Base-by-base conservation (phyloP, 2,113 vertebrate genomes). In the Felis chaus region DNA sequence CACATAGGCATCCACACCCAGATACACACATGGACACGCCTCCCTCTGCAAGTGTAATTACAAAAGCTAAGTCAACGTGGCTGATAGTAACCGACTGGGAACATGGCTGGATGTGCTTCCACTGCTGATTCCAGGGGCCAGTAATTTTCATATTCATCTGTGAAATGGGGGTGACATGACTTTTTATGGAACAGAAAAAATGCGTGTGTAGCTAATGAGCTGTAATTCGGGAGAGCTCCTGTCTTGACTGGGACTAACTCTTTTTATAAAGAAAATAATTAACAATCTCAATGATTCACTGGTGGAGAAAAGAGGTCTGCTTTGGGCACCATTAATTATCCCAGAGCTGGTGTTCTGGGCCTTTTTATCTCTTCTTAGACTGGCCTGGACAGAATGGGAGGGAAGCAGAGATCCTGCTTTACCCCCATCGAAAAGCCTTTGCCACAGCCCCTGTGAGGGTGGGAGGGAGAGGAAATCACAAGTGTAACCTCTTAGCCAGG, bases 221-320 rank as follows among this genome's bases (percentile, higher is more conserved):
- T 98, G 61, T 98, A 97, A 98, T 98, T 98, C 97, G 98, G 97
- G 98, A 98, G 98, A 97, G 97, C 95, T 98, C 96, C 98, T 98
- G 97, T 98, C 98, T 98, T 98, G 98, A 98, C 98, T 98, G 98
- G 98, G 98, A 98, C 98, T 98, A 98, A 99, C 99, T 99, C 98
- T 98, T 99, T 98, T 99, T 98, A 98, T 98, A 98, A 98, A 98
- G 98, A 98, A 98, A 98, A 98, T 98, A 99, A 98, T 98, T 96
- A 98, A 98, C 97, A 97, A 98, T 97, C 94, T 89, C 48, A 12
- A 88, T 76, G 94, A 98, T 97, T 97, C 94, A 96, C 19, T 0
- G 1, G 14, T 50, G 53, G 78, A 50, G 66, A 27, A 78, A 94
- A 87, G 74, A 95, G 97, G 88, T 50, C 48, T 81, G 74, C 94